phyloP scores from a whole-genome alignment of 2,888 invertebrate species.

The Sinhomidia bicolor region DNA sequence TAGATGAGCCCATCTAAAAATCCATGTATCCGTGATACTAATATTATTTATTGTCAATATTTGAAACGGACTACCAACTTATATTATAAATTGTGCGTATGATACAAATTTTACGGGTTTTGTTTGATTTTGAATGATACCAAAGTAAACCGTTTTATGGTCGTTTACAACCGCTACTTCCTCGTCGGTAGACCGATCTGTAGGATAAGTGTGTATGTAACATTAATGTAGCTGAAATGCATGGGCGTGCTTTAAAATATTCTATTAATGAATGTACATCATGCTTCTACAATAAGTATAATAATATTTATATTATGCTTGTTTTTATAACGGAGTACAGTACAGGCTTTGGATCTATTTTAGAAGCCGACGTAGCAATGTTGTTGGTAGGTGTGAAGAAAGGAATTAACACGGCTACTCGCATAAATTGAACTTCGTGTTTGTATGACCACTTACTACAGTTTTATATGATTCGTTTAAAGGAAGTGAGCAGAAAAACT shows the following conservation, averaged over 20 bases:
- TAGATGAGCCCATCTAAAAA: no score
- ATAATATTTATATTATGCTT: no score
- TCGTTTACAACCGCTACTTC: neutral
- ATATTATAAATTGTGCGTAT: neutral
- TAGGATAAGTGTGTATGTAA: neutral
- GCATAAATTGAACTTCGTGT: no score
- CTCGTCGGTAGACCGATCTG: neutral
- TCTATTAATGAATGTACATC: no score
- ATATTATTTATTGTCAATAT: neutral
- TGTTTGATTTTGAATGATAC: neutral
- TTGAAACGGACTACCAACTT: neutral
- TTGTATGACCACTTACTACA: no score
- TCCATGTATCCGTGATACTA: neutral
- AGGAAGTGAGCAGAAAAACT: no score
- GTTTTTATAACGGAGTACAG: no score
- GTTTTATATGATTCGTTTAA: no score
- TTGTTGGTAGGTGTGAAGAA: neutral
- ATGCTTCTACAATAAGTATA: no score
- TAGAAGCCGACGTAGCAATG: no score
- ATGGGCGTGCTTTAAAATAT: neutral
- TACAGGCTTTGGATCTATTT: no score
- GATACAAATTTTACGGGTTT: no score
- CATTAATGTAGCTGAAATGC: neutral
- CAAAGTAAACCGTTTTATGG: neutral
- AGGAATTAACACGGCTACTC: neutral